Evolutionary conservation across 2,113 vertebrate species (phyloP).

Genomic region (Rhynchomys soricoides): DNA sequence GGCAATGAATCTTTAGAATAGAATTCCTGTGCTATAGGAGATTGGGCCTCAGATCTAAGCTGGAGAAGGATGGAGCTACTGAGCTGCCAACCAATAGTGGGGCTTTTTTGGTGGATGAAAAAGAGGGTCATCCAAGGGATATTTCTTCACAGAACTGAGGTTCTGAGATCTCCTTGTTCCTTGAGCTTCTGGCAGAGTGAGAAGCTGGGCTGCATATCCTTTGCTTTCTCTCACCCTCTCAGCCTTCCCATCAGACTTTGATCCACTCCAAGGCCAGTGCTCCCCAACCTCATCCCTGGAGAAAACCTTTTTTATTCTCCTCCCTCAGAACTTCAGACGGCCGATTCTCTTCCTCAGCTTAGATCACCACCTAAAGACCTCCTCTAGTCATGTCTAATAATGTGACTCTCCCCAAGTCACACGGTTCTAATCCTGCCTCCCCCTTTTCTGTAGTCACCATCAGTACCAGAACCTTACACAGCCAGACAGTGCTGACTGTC

Average conservation of each 20-base stretch:
- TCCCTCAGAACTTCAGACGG: not conserved
- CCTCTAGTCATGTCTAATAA: conserved; percentile 9
- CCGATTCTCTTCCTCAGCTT: not conserved
- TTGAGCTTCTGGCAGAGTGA: not conserved
- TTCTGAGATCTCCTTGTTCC: not conserved
- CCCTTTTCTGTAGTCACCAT: not conserved
- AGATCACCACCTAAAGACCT: not conserved
- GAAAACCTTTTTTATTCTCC: conserved; percentile 9
- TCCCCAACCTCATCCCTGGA: not conserved
- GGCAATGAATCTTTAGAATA: not conserved
- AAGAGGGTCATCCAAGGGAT: not conserved
- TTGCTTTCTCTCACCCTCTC: not conserved
- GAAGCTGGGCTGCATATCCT: not conserved
- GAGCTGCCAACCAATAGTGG: not conserved
- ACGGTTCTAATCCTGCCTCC: not conserved
- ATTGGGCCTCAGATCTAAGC: not conserved
- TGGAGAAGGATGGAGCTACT: not conserved
- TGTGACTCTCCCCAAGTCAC: not conserved
- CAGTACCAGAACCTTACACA: not conserved
- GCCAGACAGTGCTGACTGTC: not conserved
- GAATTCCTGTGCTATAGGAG: not conserved
- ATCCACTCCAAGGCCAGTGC: not conserved
- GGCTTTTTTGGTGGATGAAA: not conserved
- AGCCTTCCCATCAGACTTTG: not conserved
- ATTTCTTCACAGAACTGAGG: not conserved